Evolutionary conservation across 2,113 vertebrate genomes (phyloP).

Genomic region (Genyomyrus donnyi): DNA sequence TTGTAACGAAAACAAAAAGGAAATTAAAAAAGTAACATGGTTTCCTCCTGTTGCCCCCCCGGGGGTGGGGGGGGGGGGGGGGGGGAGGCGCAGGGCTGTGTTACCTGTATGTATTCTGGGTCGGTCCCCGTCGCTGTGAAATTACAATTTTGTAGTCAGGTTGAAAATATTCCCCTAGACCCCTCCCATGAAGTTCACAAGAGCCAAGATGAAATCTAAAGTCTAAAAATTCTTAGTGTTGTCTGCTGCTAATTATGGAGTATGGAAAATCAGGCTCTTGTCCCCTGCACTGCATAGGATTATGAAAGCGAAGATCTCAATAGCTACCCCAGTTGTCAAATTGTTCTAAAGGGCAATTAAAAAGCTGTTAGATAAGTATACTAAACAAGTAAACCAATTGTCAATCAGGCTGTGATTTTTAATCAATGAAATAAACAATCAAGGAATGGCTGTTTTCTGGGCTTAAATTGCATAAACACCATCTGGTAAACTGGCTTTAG

Average conservation of each 20-base stretch:
- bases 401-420: constrained; percentile 35
- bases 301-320: not conserved
- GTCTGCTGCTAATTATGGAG: not conserved
- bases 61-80: not conserved
- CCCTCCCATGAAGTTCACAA: not conserved
- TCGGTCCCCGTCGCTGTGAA: not conserved
- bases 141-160: not conserved
- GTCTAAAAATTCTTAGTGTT: not conserved
- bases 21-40: too few relatives aligned
- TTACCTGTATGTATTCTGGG: not conserved
- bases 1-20: too few relatives aligned
- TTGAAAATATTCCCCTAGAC: not conserved
- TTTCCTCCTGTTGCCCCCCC: too few relatives aligned
- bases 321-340: constrained; percentile 9
- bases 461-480: constrained; percentile 55
- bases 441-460: constrained; percentile 37
- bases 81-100: not conserved
- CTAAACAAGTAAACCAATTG: constrained; percentile 39
- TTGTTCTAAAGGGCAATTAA: constrained; percentile 16
- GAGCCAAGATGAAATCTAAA: not conserved
- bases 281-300: not conserved
- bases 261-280: not conserved
- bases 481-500: constrained; percentile 49
- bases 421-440: constrained; percentile 51
- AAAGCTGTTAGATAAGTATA: constrained; percentile 39